Evolutionary conservation across 2,888 invertebrate genomes (phyloP).

Genomic region (Teleiodes luculella): DNA sequence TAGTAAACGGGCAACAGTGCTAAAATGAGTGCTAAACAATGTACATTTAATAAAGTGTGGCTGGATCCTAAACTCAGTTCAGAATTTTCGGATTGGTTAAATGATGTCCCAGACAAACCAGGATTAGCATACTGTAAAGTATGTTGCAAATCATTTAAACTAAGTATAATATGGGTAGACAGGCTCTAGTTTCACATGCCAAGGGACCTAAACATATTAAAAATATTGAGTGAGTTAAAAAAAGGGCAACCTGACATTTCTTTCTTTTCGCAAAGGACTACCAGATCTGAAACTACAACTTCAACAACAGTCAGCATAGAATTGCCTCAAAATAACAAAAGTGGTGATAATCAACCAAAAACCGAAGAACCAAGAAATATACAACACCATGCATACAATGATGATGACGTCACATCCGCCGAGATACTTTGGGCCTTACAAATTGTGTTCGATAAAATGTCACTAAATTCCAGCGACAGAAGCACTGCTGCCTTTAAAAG

Average conservation of each 20-base stretch:
- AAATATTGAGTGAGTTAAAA: background rate
- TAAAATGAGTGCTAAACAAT: too few species aligned
- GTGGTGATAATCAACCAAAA: too few species aligned
- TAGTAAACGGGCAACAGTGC: too few species aligned
- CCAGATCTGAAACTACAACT: too few species aligned
- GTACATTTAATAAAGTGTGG: too few species aligned
- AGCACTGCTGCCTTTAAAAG: background rate
- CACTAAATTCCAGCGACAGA: background rate
- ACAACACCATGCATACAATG: background rate
- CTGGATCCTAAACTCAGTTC: too few species aligned
- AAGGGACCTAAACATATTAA: background rate
- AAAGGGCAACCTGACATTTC: background rate
- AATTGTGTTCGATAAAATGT: slow-evolving; percentile 6
- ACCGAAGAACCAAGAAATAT: background rate
- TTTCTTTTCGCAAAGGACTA: background rate
- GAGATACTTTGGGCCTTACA: slow-evolving; percentile 8
- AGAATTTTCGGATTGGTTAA: too few species aligned
- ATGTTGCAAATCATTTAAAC: background rate
- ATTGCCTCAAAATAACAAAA: too few species aligned
- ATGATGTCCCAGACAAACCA: too few species aligned
- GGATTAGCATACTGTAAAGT: too few species aligned
- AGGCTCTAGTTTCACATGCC: background rate
- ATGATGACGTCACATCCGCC: slow-evolving; percentile 6
- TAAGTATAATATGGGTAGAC: background rate
- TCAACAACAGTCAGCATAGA: too few species aligned